phyloP scores from a whole-genome alignment of 2,113 vertebrate genomes.

The Raja brachyura region DNA sequence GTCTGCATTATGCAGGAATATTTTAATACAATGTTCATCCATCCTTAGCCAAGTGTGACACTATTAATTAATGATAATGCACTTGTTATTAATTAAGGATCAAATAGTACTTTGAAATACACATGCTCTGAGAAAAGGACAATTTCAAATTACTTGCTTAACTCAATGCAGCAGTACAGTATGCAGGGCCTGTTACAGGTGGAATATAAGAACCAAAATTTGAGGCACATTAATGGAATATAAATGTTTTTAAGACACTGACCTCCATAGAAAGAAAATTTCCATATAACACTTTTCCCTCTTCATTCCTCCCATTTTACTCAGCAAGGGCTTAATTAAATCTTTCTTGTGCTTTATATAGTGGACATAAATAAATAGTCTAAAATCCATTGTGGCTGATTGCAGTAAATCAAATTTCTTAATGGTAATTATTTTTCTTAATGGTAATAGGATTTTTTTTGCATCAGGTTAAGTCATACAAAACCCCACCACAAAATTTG shows the following conservation, averaged over 20 bases:
- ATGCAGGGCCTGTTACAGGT: neutral
- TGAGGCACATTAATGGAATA: slow-evolving; percentile 6
- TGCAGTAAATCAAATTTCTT: neutral
- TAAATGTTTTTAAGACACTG: neutral
- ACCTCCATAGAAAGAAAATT: neutral
- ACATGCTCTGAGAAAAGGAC: neutral
- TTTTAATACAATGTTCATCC: slow-evolving; percentile 20
- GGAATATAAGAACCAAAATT: slow-evolving; percentile 10
- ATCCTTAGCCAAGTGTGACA: neutral
- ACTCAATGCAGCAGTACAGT: neutral
- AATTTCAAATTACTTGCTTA: neutral
- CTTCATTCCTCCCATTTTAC: neutral
- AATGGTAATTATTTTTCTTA: neutral
- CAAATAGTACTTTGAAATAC: neutral
- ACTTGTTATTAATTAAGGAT: neutral
- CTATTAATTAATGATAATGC: neutral
- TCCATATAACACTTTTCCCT: neutral
- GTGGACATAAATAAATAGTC: neutral
- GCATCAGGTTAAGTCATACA: neutral
- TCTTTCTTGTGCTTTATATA: neutral
- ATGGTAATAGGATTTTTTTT: neutral
- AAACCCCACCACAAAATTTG: neutral
- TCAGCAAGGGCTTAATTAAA: neutral
- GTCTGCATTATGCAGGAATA: slow-evolving; percentile 3
- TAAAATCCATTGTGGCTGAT: neutral